Percentiles rank a stretch among this genome's conserved stretches.
Conservation (phyloP, 2,113 vertebrate species). For the Burhinus oedicnemus region DNA sequence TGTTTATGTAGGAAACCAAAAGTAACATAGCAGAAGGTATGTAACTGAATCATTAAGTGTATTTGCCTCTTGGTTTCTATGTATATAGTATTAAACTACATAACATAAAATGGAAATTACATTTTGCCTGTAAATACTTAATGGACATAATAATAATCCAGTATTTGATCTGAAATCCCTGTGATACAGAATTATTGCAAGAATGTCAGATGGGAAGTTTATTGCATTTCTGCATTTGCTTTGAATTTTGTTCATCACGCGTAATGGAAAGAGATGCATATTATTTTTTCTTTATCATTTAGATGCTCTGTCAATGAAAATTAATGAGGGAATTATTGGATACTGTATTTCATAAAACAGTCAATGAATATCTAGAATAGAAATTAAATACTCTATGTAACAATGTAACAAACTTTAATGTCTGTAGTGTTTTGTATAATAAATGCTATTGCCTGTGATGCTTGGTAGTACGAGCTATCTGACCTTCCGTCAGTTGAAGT, state of each 20-base stretch:
- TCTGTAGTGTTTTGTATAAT: background rate
- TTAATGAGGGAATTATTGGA: background rate
- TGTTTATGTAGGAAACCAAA: background rate
- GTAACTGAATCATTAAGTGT: background rate
- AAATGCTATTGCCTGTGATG: background rate
- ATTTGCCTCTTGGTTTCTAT: background rate
- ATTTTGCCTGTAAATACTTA: background rate
- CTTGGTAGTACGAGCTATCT: background rate
- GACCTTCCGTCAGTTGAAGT: background rate
- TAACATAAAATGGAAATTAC: background rate
- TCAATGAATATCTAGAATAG: background rate
- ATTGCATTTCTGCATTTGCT: background rate
- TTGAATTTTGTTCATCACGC: background rate
- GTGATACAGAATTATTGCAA: background rate
- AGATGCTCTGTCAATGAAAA: background rate
- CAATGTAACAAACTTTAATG: background rate
- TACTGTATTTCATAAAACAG: background rate
- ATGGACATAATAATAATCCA: background rate
- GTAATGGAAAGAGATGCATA: background rate
- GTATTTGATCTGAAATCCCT: background rate
- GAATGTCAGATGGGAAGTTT: background rate
- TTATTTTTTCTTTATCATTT: background rate
- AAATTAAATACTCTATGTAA: background rate
- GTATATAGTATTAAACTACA: background rate
- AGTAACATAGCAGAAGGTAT: background rate